Conservation (phyloP, 2,888 invertebrate genomes). For the Lasioglossum leucozonium region DNA sequence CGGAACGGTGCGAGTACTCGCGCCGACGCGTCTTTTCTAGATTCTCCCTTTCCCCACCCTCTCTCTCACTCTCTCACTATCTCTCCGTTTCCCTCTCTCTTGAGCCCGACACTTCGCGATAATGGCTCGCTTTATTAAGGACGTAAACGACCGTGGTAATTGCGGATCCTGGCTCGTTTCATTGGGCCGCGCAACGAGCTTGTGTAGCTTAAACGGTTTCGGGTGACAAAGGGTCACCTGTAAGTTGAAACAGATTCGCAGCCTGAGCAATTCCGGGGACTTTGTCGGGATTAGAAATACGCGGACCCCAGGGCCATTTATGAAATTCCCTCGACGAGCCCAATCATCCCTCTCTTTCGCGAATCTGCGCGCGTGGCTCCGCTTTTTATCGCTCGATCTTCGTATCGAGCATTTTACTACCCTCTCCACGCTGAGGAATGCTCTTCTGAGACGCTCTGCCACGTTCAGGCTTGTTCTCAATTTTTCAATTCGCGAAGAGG, state of each 20-base stretch:
- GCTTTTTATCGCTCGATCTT: not conserved
- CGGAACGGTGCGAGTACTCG: conserved; percentile 25
- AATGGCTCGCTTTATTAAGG: conserved; percentile 51
- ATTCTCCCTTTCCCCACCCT: not conserved
- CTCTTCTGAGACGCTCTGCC: not conserved
- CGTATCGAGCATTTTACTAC: too few species aligned
- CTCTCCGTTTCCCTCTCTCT: not conserved
- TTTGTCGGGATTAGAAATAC: not conserved
- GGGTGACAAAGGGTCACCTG: conserved; percentile 24
- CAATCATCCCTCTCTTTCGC: not conserved
- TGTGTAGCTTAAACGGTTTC: conserved; percentile 20
- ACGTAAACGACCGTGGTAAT: conserved; percentile 49
- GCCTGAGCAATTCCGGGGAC: not conserved
- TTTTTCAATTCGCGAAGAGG: too few species aligned
- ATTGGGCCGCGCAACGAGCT: conserved; percentile 22
- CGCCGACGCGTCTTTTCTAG: not conserved
- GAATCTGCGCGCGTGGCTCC: not conserved
- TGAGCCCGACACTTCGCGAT: conserved; percentile 34
- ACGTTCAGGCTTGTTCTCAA: not conserved
- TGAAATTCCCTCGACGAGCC: not conserved
- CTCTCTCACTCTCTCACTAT: not conserved
- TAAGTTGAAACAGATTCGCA: conserved; percentile 5
- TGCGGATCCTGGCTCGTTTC: conserved; percentile 43
- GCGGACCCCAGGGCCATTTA: not conserved
- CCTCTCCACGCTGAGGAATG: not conserved